Evolutionary conservation across 2,888 invertebrate genomes (phyloP), one percentile per base, ranked within the genome.

Genomic region (Didymodactylos carnosus): DNA sequence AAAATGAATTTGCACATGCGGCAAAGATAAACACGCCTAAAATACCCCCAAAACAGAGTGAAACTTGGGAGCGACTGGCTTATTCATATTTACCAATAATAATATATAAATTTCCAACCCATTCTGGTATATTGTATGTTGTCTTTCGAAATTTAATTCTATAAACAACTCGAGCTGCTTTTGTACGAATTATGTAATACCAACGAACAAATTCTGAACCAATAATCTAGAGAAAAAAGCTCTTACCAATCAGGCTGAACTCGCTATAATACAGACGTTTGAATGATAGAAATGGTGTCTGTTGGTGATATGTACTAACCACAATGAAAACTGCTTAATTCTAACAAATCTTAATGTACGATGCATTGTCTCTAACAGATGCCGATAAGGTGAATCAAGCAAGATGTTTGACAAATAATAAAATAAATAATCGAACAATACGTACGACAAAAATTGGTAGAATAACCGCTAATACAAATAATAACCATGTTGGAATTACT

Each of bases 81-180:
- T 16, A 43, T 16, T 27, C 3, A 16, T 5, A 49, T 1, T 25
- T 51, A 51, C 71, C 71, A 62, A 70, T 35, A 19, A 13, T 41
- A 8, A 69, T 53, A 43, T 72, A 74, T 5, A 74, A 62, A 69
- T 74, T 74, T 43, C 74, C 74, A 3, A 39, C 25, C 46, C 40
- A 71, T 71, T 74, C 53, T 43, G 74, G 62, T 41, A 74, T 41
- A 39, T 71, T 29, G 8, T 53, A 53, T 27, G 69, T 39, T 27
- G 7, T 39, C 11, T 29, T 35, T 35, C 35, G 14, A 62, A 62
- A 19, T 19, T 11, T 29, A 62, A 62, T 27, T 62, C n/a, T 29
- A 35, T 62, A 62, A 62, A 35, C 16, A 35, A n/a, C 19, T n/a
- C 7, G 2, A n/a, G n/a, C 35, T 62, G 35, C 19, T 35, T 35